phyloP scores from a whole-genome alignment of 2,888 invertebrate species.

The Drosophila leonis region DNA sequence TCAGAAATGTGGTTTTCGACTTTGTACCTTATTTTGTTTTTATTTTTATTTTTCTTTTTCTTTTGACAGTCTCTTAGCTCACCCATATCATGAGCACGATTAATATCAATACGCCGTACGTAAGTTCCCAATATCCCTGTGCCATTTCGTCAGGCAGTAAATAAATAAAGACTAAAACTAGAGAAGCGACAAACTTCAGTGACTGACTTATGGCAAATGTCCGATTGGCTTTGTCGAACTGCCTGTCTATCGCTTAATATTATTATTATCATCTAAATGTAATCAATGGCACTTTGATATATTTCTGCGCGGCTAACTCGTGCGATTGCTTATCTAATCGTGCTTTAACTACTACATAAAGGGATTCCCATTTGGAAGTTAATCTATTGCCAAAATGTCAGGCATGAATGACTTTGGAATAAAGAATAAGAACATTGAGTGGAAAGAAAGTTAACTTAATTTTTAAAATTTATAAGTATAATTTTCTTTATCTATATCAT shows the following conservation, averaged over 20 bases:
- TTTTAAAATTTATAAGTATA: not conserved
- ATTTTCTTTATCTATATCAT: not conserved
- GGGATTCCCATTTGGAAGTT: not conserved
- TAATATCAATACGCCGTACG: not conserved
- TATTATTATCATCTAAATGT: constrained; percentile 11
- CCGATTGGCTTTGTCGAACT: constrained; percentile 8
- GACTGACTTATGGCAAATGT: constrained; percentile 31
- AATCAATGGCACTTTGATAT: constrained; percentile 1
- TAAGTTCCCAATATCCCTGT: constrained; percentile 2
- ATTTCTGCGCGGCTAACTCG: not conserved
- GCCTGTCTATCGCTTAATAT: constrained; percentile 1
- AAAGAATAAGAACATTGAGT: too few species aligned
- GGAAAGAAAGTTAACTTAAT: not conserved
- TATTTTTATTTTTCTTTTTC: too few species aligned
- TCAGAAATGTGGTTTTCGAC: not conserved
- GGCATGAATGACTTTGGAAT: not conserved
- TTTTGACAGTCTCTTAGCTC: constrained; percentile 8
- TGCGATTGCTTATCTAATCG: constrained; percentile 22
- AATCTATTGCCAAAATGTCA: not conserved
- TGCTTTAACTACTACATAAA: too few species aligned
- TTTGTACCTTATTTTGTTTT: not conserved
- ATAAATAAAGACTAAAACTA: constrained; percentile 8
- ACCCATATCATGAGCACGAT: constrained; percentile 25
- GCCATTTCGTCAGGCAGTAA: constrained; percentile 6
- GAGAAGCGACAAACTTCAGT: constrained; percentile 24